Evolutionary conservation across 2,888 invertebrate genomes (phyloP), one percentile per base, ranked within the genome.

Genomic region (Agrochola circellaris): DNA sequence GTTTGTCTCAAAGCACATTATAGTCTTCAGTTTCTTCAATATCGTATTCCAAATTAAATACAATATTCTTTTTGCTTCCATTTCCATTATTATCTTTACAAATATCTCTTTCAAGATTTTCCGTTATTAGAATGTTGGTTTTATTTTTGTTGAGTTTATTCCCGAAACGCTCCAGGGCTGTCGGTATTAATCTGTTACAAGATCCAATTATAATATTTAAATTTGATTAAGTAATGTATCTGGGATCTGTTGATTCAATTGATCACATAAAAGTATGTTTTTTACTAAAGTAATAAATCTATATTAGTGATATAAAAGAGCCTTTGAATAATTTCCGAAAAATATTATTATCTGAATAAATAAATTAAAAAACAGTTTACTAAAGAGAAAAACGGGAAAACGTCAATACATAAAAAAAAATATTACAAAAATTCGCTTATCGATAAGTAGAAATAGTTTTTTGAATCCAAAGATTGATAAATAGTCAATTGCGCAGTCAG

Each of bases 181-280:
- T 70, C 20, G 26, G 42, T 75, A 70, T 82, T 84, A 79, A 79
- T 83, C 75, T 86, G 73, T 26, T 65, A 73, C 60, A 73, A 60
- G 54, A 71, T 75, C 58, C 79, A 79, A 83, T 86, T 86, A 79
- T 69, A 79, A 75, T 83, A 86, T 86, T 83, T 71, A 73, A 84
- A 84, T 82, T 61, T 68, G 67, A 75, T 75, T 68, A 54, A 56
- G 73, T 67, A 72, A 82, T 64, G 34, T 77, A 51, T 84, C 60
- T 58, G 42, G 51, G 26, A 62, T 84, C 66, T 71, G 56, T 67
- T 38, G 30, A 48, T 79, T 74, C 8, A 30, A 62, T 65, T 72
- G 48, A 64, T 66, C 11, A 23, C 23, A 45, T 3, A 20, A 38
- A 62, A 17, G 0, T 30, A 23, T 30, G 13, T 9, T 11, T 26